Base-by-base conservation (phyloP, 2,888 invertebrate species). In the Plagiodera versicolora region DNA sequence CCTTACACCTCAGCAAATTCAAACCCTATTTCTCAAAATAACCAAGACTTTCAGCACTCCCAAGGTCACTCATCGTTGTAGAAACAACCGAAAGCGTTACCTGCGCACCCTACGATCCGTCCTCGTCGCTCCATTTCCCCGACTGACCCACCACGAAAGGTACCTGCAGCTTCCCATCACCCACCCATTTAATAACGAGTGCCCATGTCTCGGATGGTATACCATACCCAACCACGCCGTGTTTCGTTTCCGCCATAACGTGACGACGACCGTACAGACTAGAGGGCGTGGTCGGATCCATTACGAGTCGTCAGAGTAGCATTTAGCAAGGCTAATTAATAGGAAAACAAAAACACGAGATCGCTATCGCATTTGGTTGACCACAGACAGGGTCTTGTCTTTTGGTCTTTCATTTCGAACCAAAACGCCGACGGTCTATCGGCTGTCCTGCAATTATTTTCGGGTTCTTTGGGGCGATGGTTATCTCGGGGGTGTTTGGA, bases 291-390 rank as follows among this genome's bases (percentile, higher is more conserved):
- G 47, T 56, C 53, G 54, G 59, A 59, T 59, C 61, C 54, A 61
- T 65, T 63, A 61, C 51, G 61, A 55, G 58, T 58, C 55, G 58
- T 58, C 56, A 52, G 55, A 63, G 56, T 58, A 62, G 62, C 60
- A 64, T 59, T 66, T 64, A 61, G 66, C 48, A 57, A 46, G 51
- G 58, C 58, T 64, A 64, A 64, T 66, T 66, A 66, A 64, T 64
- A 60, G 56, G 47, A 64, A n/a, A 60, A 66, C 62, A 60, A 66
- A 64, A 66, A 66, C 63, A 55, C 53, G 45, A 59, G 58, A 64
- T 63, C 28, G 57, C 62, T 58, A 63, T 66, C 64, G 50, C 14
- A 48, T 55, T 17, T 45, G 20, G 44, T n/a, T 17, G 53, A 53
- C 53, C 53, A 39, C 39, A 39, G 14, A 14, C n/a, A n/a, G n/a